Evolutionary conservation across 2,113 vertebrate species (phyloP).

Genomic region (Hipposideros armiger): DNA sequence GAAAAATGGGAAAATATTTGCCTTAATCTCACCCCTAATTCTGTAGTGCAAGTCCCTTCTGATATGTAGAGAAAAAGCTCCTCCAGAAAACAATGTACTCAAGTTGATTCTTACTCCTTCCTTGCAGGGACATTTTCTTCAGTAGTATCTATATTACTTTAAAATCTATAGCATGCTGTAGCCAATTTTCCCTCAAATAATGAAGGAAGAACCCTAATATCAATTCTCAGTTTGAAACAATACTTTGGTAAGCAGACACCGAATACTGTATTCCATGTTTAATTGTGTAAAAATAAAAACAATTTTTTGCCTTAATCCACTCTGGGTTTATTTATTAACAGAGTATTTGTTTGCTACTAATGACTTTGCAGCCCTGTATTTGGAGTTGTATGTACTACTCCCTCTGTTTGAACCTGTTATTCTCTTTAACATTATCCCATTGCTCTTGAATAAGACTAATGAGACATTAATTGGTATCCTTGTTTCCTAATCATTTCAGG

Average conservation of each 20-base stretch:
- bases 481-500: neutral
- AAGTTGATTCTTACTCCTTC: neutral
- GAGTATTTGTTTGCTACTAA: neutral
- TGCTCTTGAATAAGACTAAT: neutral
- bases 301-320: neutral
- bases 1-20: neutral
- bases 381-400: neutral
- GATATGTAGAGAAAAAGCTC: neutral
- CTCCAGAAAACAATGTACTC: slow-evolving; percentile 33
- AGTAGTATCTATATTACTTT: neutral
- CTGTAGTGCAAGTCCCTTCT: neutral
- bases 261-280: neutral
- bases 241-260: neutral
- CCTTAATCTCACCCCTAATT: neutral
- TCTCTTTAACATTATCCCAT: neutral
- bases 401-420: neutral
- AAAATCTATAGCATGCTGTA: neutral
- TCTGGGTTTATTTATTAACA: neutral
- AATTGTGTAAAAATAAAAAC: neutral
- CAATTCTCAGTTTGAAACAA: neutral
- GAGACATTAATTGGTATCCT: neutral
- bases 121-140: neutral
- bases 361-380: neutral
- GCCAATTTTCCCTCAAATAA: neutral
- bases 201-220: neutral